Evolutionary conservation across 92 coral and sea anemone species (phyloP), one percentile per base, ranked within the genome.

Genomic region (Zoanthus solanderi): DNA sequence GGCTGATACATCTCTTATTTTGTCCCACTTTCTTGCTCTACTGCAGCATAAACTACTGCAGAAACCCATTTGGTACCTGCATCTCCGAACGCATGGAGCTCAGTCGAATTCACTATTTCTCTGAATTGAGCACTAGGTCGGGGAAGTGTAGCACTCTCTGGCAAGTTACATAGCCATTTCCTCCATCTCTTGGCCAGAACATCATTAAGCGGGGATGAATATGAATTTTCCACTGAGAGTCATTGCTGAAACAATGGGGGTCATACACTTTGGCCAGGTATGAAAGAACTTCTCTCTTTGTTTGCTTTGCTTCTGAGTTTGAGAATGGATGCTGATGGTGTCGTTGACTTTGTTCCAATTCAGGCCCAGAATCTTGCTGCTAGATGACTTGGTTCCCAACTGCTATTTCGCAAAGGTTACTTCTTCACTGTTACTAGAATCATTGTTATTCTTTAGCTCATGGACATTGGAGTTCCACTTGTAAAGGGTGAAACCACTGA

Each of bases 21-120:
- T 72, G 50, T 2, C 52, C 76, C 23, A 72, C 76, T 72, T 48
- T 72, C 76, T 54, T 84, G 88, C 48, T 72, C 30, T 28, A 84
- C 80, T 7, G 71, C 88, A 6, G 87, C 88, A 50, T 83, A 83
- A 23, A 88, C 72, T 8, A 16, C 88, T 31, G 75, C 84, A 14
- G 75, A 73, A 12, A 83, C 79, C 6, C 88, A 88, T 9, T 45
- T 74, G 14, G 31, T 12, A 72, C 91, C 67, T 18, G 88, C 91
- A 52, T 83, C 91, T 18, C 88, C 60, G 31, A 89, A 83, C 13
- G 76, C 44, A 37, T 89, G 88, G 6, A 72, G 88, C 52, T 68
- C 57, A 82, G 42, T 82, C 8, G 53, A 15, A 8, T 12, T 57
- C 5, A 61, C 32, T 15, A 17, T 18, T 30, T 80, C 85, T 48